Evolutionary conservation across 2,113 vertebrate species (phyloP).

Genomic region (Synchiropus splendidus): DNA sequence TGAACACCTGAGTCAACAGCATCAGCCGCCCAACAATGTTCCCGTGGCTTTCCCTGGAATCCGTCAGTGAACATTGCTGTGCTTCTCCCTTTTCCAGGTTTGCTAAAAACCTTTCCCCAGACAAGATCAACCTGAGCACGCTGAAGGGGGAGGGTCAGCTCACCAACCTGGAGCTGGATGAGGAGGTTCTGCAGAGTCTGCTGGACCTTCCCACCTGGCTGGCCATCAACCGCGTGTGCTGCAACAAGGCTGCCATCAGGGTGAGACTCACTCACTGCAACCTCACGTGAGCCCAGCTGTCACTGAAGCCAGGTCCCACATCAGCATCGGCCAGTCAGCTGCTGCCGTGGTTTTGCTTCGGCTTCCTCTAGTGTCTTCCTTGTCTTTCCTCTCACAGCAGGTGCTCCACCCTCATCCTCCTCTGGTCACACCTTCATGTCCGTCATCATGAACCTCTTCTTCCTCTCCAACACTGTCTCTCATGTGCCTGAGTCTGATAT

Average conservation of each 20-base stretch:
- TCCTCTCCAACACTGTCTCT: too few relatives aligned
- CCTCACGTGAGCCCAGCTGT: too few relatives aligned
- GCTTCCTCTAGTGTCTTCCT: too few relatives aligned
- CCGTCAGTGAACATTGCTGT: slow-evolving; percentile 18
- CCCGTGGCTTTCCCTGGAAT: slow-evolving; percentile 5
- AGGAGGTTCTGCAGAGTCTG: slow-evolving; percentile 97
- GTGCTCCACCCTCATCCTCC: too few relatives aligned
- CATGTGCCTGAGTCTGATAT: too few relatives aligned
- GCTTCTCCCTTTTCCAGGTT: slow-evolving; percentile 70
- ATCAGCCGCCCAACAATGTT: neutral
- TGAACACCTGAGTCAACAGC: too few relatives aligned
- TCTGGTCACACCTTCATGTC: too few relatives aligned
- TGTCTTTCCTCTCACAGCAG: too few relatives aligned
- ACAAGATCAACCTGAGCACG: slow-evolving; percentile 98
- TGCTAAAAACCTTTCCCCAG: slow-evolving; percentile 97
- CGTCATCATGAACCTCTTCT: too few relatives aligned
- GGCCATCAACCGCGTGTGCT: slow-evolving; percentile 92
- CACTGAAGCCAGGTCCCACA: too few relatives aligned
- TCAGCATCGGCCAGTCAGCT: too few relatives aligned
- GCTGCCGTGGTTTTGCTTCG: too few relatives aligned
- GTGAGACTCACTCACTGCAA: slow-evolving; percentile 72
- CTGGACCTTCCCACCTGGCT: slow-evolving; percentile 97
- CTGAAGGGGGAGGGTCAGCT: slow-evolving; percentile 96
- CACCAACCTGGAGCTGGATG: slow-evolving; percentile 94
- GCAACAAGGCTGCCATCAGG: slow-evolving; percentile 95